Base-by-base conservation (phyloP, 1,140 invertebrate species). In the Calliphora vicina region DNA sequence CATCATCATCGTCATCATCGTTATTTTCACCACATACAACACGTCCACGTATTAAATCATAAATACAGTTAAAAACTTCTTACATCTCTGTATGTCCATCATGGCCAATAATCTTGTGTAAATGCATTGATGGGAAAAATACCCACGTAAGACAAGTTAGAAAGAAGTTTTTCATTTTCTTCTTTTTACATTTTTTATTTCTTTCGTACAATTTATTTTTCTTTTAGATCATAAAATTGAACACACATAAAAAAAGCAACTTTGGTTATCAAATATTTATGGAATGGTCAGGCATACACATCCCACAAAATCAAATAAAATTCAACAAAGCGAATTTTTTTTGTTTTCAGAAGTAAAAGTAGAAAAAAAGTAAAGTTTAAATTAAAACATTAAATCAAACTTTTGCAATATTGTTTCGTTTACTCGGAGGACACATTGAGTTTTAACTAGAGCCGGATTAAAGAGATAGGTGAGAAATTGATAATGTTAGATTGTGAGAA, bases 1-100 rank as follows among this genome's bases (percentile, higher is more conserved):
- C 12, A 13, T 50, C 2, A 50, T 50, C 29, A 35, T 35, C 29
- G 13, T 57, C 50, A 57, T 57, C 50, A 57, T n/a, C n/a, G n/a
- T 17, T 57, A 57, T 57, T 57, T 57, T 57, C n/a, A 17, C 4
- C 4, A 5, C 50, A 57, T 57, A 17, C 61, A 67, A 23, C 61
- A 67, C 61, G 20, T 67, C 6, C 61, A 67, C n/a, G 20, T 67
- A 67, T 67, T 67, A 67, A 67, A 23, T 67, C 61, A 23, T 67
- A 67, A 67, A 67, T 23, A 67, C 61, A 67, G 61, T 67, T 67
- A 23, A 67, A 50, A 50, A 50, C 45, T 50, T 67, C n/a, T 67
- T 61, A 17, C 61, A 67, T 23, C 50, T 35, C 8, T 35, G 15
- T 10, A 50, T 50, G 20, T 67, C n/a, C 20, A 67, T 67, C 61